Evolutionary conservation across 2,888 invertebrate genomes (phyloP).

Genomic region (Herminia tarsipennalis): DNA sequence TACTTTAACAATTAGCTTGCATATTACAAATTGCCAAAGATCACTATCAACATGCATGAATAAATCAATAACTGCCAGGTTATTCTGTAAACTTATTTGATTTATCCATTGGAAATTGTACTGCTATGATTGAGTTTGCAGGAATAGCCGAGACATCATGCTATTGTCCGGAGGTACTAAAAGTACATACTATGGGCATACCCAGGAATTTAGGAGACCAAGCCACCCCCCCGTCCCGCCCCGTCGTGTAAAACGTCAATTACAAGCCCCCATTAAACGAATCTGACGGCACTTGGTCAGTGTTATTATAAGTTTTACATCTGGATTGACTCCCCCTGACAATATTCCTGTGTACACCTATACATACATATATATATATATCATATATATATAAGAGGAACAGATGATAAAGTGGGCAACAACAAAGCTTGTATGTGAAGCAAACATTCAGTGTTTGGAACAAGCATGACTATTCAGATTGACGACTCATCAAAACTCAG

Average conservation of each 20-base stretch:
- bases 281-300: too few species aligned
- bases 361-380: too few species aligned
- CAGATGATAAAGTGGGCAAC: slow-evolving; percentile 1
- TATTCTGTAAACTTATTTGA: not conserved
- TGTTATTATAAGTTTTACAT: too few species aligned
- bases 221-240: too few species aligned
- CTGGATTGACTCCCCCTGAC: too few species aligned
- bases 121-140: not conserved
- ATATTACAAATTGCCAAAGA: slow-evolving; percentile 18
- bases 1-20: slow-evolving; percentile 16
- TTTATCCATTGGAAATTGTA: not conserved
- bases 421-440: slow-evolving; percentile 8
- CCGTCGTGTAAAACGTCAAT: too few species aligned
- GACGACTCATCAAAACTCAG: slow-evolving; percentile 12
- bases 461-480: slow-evolving; percentile 26
- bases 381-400: slow-evolving; percentile 1
- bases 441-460: slow-evolving; percentile 11
- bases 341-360: too few species aligned
- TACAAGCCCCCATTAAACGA: too few species aligned
- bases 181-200: too few species aligned
- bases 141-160: not conserved
- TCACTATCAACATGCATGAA: slow-evolving; percentile 28
- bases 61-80: slow-evolving; percentile 8
- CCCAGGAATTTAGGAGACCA: too few species aligned
- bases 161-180: not conserved